A percentile compares a stretch with the other conserved stretches of the same genome.
phyloP scores from a whole-genome alignment of 2,888 invertebrate genomes.

The Orchesella flavescens region DNA sequence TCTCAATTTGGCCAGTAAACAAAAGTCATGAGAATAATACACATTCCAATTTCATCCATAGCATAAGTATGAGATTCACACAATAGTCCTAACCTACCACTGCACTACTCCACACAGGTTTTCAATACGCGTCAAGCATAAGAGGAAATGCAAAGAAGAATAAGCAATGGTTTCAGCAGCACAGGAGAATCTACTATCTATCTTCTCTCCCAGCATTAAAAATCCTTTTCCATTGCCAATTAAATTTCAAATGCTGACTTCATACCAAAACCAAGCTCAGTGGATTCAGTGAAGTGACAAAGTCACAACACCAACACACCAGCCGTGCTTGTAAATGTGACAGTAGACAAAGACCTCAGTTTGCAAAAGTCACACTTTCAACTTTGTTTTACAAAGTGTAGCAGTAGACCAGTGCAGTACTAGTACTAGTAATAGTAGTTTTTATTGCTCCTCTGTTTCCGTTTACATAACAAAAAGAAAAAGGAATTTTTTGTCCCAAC shows the following conservation, averaged over 20 bases:
- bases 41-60: no score
- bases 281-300: slow-evolving; percentile 21
- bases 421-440: no score
- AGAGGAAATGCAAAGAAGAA: no score
- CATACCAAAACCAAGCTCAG: not conserved
- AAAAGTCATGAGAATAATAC: no score
- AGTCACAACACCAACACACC: slow-evolving; percentile 23
- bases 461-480: slow-evolving; percentile 4
- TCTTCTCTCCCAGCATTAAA: not conserved
- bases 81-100: no score
- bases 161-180: no score
- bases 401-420: not conserved
- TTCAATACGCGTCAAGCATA: no score
- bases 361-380: slow-evolving; percentile 1
- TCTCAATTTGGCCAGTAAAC: no score
- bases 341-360: not conserved
- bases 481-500: not conserved
- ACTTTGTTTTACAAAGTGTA: not conserved
- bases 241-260: slow-evolving; percentile 1
- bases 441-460: not conserved
- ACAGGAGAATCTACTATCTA: no score
- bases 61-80: no score
- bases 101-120: no score
- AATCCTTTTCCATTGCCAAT: slow-evolving; percentile 3
- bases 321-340: not conserved